Evolutionary conservation across 2,888 invertebrate genomes (phyloP).

Genomic region (Ochropleura plecta): DNA sequence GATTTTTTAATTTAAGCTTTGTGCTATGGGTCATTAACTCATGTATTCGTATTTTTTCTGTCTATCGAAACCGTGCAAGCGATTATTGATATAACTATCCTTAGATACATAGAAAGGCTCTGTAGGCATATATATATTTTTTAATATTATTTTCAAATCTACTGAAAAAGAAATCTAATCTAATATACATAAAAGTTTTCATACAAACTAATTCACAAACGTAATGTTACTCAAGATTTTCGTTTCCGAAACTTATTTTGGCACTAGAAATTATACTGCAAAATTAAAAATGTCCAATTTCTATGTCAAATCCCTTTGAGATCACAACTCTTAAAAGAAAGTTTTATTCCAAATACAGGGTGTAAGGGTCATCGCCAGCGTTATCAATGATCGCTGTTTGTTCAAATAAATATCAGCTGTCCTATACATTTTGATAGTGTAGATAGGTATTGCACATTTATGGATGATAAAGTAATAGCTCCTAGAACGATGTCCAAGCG

Average conservation of each 20-base stretch:
- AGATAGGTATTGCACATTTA: not conserved
- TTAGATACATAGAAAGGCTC: slow-evolving; percentile 65
- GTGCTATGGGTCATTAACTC: too few relatives aligned
- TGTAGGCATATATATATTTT: slow-evolving; percentile 61
- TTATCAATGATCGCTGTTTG: not conserved
- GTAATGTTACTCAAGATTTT: slow-evolving; percentile 49
- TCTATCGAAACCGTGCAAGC: slow-evolving; percentile 44
- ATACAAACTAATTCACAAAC: slow-evolving; percentile 58
- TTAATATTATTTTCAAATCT: slow-evolving; percentile 53
- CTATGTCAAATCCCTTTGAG: slow-evolving; percentile 60
- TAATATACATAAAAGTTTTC: slow-evolving; percentile 63
- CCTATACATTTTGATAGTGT: not conserved
- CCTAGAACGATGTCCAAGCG: not conserved
- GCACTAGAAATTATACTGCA: slow-evolving; percentile 72
- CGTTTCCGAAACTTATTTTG: slow-evolving; percentile 67
- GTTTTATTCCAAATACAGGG: slow-evolving; percentile 27
- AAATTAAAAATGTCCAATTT: slow-evolving; percentile 60
- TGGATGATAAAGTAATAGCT: too few relatives aligned
- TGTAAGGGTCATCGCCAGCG: not conserved
- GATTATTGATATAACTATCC: slow-evolving; percentile 42
- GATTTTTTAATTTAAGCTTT: too few relatives aligned
- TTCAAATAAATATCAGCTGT: not conserved
- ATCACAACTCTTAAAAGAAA: slow-evolving; percentile 57
- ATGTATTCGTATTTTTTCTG: not conserved
- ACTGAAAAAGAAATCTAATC: slow-evolving; percentile 60